A percentile compares a stretch with the other conserved stretches of the same genome.
phyloP scores from a whole-genome alignment of 1,140 invertebrate genomes.

The Trichogramma pretiosum region DNA sequence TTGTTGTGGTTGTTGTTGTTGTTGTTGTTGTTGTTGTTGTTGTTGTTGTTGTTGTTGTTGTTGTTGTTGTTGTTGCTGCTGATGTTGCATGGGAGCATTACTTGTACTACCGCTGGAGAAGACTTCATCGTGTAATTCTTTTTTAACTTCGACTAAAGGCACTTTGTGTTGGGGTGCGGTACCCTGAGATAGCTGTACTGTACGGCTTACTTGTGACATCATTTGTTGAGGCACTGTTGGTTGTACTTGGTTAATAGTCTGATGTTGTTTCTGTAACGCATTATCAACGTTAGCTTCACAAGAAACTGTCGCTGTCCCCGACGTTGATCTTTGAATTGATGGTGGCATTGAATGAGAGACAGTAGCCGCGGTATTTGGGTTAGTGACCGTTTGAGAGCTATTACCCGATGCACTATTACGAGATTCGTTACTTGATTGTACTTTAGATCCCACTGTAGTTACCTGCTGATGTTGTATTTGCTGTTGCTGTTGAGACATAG shows the following conservation, averaged over 20 bases:
- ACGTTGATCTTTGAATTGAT: slow-evolving; percentile 10
- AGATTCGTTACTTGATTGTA: neutral
- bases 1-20: too few species aligned
- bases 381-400: too few species aligned
- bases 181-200: slow-evolving; percentile 34
- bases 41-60: too few species aligned
- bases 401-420: too few species aligned
- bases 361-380: too few species aligned
- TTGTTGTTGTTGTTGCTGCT: too few species aligned
- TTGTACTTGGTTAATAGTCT: slow-evolving; percentile 24
- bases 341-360: too few species aligned
- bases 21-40: too few species aligned
- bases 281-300: too few species aligned
- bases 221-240: slow-evolving; percentile 29
- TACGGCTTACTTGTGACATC: slow-evolving; percentile 27
- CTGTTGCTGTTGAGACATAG: too few species aligned
- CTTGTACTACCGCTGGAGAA: slow-evolving; percentile 31
- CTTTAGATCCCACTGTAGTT: neutral
- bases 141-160: slow-evolving; percentile 45
- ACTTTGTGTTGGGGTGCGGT: slow-evolving; percentile 36
- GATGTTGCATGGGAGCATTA: too few species aligned
- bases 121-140: slow-evolving; percentile 42
- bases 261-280: slow-evolving; percentile 7
- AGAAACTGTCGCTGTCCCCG: neutral
- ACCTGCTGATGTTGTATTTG: neutral